phyloP scores from a whole-genome alignment of 2,888 invertebrate genomes.

The Altica lythri region DNA sequence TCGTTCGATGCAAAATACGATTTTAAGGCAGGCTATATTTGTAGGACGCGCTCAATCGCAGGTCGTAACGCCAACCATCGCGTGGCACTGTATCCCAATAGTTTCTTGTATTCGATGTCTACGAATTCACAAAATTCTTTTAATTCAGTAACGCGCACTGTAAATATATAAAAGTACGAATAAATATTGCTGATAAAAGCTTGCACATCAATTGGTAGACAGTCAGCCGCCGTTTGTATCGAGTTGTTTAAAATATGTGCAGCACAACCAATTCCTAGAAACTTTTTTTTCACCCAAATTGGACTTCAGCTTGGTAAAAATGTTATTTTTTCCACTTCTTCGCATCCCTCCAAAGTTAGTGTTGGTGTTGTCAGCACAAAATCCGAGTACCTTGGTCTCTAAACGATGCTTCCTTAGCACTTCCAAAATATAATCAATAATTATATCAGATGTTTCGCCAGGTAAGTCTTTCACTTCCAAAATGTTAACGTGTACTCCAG shows the following conservation, averaged over 20 bases:
- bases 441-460: slow-evolving; percentile 1
- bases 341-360: not conserved
- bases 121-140: slow-evolving; percentile 11
- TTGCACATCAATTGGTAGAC: not conserved
- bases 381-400: not conserved
- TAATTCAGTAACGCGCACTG: not conserved
- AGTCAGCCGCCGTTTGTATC: not conserved
- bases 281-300: not conserved
- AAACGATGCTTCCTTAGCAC: not conserved
- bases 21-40: no score
- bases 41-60: not conserved
- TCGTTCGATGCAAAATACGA: no score
- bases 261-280: no score
- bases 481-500: not conserved
- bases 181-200: not conserved
- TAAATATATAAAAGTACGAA: slow-evolving; percentile 1
- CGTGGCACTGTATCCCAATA: slow-evolving; percentile 4
- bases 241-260: no score
- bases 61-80: not conserved
- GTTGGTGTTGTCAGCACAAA: not conserved
- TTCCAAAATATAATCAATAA: not conserved
- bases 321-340: not conserved
- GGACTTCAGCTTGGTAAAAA: not conserved
- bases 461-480: not conserved
- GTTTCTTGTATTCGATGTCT: slow-evolving; percentile 11